Conservation (phyloP, 2,113 vertebrate genomes). For the Cinclus cinclus region DNA sequence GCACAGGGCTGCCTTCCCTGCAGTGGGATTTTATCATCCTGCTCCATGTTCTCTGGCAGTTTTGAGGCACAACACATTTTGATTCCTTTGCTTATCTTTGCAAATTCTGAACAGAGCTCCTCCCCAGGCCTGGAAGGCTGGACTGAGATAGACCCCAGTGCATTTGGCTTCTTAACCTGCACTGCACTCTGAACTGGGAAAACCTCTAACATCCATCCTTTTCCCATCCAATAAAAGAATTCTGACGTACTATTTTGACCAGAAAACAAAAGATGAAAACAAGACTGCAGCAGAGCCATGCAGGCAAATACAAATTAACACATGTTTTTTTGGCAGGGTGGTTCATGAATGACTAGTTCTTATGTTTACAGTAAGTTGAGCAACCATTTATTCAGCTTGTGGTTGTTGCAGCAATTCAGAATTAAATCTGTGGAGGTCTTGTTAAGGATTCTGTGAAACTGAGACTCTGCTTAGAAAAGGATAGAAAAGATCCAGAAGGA, state of each 20-base stretch:
- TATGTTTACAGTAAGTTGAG: neutral
- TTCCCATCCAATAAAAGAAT: neutral
- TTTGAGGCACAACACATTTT: neutral
- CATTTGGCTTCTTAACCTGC: neutral
- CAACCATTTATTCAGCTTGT: conserved; percentile 7
- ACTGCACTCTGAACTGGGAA: neutral
- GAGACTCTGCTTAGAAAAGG: neutral
- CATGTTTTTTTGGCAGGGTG: neutral
- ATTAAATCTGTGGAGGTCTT: neutral
- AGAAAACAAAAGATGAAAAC: neutral
- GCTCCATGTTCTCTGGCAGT: neutral
- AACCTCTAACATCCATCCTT: neutral
- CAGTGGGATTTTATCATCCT: neutral
- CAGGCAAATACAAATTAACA: neutral
- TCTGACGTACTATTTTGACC: neutral
- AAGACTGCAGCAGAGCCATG: neutral
- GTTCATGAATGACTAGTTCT: neutral
- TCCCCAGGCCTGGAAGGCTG: neutral
- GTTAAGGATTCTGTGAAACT: neutral
- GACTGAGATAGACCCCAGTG: neutral
- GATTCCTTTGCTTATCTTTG: neutral
- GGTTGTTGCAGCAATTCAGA: neutral
- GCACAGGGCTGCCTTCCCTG: neutral
- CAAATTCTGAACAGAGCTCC: neutral
- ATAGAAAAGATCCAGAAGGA: neutral